phyloP scores from a whole-genome alignment of 2,888 invertebrate genomes.

The Drosophila mulleri region DNA sequence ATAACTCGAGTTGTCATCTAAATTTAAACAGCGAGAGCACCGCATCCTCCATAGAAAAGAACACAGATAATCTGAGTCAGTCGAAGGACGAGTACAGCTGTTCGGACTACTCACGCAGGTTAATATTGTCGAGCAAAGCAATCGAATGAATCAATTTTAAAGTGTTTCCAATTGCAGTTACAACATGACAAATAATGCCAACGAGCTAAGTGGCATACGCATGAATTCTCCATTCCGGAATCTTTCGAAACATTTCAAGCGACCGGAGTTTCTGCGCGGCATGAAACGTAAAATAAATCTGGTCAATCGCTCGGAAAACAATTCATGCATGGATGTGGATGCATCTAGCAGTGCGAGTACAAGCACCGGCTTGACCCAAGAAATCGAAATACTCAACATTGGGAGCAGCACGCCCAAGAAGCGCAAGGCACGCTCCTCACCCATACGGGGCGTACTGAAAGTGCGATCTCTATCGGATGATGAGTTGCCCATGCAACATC shows the following conservation, averaged over 20 bases:
- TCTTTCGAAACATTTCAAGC: conserved; percentile 83
- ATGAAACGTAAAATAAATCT: conserved; percentile 88
- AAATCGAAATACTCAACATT: conserved; percentile 89
- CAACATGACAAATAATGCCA: conserved; percentile 82
- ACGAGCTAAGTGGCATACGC: conserved; percentile 83
- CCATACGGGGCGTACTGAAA: conserved; percentile 87
- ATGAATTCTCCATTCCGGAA: conserved; percentile 84
- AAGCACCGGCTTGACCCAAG: conserved; percentile 89
- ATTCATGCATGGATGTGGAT: conserved; percentile 83
- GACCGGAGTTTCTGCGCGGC: conserved; percentile 85
- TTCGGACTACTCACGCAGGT: conserved; percentile 86
- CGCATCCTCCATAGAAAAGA: conserved; percentile 85
- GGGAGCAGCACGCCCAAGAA: conserved; percentile 89
- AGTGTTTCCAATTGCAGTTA: conserved; percentile 63
- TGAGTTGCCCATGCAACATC: conserved; percentile 86
- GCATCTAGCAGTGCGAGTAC: conserved; percentile 87
- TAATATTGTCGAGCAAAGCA: not conserved
- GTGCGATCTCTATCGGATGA: conserved; percentile 88
- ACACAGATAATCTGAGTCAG: conserved; percentile 77
- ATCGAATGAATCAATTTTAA: not conserved
- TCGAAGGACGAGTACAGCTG: conserved; percentile 83
- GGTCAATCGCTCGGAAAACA: conserved; percentile 82
- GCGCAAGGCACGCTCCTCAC: conserved; percentile 86
- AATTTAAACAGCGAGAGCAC: conserved; percentile 86
- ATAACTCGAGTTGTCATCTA: conserved; percentile 85